Conservation (phyloP, 1,140 invertebrate genomes). For the Apocrypta bakeri region DNA sequence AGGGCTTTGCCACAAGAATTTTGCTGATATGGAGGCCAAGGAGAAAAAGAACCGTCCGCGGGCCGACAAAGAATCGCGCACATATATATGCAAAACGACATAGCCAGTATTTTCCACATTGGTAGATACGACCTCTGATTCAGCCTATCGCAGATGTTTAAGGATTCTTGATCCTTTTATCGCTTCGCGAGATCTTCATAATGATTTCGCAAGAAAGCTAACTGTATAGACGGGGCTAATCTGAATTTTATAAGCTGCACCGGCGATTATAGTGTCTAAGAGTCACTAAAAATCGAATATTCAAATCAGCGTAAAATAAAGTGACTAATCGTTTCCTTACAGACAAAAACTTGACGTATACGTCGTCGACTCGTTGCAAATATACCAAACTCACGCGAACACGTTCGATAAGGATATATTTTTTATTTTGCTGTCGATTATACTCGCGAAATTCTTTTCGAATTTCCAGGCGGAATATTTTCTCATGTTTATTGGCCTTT, state of each 20-base stretch:
- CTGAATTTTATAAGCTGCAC: neutral
- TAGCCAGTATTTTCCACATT: neutral
- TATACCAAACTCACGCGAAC: too few relatives aligned
- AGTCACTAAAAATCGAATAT: neutral
- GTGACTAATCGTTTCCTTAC: neutral
- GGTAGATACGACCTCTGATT: neutral
- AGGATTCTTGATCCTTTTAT: neutral
- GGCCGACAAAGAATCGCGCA: constrained; percentile 7
- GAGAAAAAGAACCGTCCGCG: constrained; percentile 23
- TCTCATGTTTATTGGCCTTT: neutral
- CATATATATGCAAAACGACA: neutral
- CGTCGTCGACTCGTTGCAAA: too few relatives aligned
- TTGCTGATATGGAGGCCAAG: constrained; percentile 48
- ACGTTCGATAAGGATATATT: neutral
- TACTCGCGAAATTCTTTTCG: neutral
- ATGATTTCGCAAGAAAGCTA: too few relatives aligned
- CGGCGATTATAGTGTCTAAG: too few relatives aligned
- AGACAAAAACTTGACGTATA: too few relatives aligned
- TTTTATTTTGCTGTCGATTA: neutral
- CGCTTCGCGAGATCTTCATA: neutral
- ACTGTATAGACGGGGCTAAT: neutral
- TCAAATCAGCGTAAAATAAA: neutral
- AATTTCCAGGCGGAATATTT: constrained; percentile 27
- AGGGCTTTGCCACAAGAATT: constrained; percentile 20
- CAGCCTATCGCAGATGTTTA: neutral